These are phyloP conservation scores for Lepus americanus DNA, from an alignment of 2,113 vertebrate species.

Conservation along the genomic window DNA sequence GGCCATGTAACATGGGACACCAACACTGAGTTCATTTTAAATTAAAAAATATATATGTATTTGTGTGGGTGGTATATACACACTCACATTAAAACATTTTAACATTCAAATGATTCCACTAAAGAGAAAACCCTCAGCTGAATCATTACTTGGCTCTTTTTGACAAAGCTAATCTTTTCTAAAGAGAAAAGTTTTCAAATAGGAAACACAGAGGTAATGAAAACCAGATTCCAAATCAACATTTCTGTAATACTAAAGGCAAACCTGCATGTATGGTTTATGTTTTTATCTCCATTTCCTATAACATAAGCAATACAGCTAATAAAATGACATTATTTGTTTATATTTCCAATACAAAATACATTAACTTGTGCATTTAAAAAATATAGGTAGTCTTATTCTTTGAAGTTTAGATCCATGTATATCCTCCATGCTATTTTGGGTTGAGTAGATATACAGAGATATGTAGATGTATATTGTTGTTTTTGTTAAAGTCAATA, in stretches of 20 bases:
- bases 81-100: conserved; percentile 10
- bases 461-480: not conserved
- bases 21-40: conserved; percentile 33
- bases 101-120: not conserved
- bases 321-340: not conserved
- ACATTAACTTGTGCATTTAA: not conserved
- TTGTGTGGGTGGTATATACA: no score
- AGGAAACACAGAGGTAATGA: conserved; percentile 14
- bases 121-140: conserved; percentile 6
- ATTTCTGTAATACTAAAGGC: not conserved
- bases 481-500: not conserved
- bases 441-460: not conserved
- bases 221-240: conserved; percentile 21
- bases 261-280: not conserved
- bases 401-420: not conserved
- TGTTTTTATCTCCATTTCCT: not conserved
- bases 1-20: not conserved
- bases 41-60: not conserved
- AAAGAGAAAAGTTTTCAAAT: conserved; percentile 3
- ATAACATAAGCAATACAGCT: not conserved
- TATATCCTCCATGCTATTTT: conserved; percentile 12
- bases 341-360: not conserved
- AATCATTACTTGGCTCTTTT: not conserved
- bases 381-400: not conserved
- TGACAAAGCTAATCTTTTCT: conserved; percentile 19